Percentiles rank a stretch among this genome's conserved stretches.
phyloP scores from a whole-genome alignment of 2,797 vertebrate species.

The Pogonophryne albipinna region DNA sequence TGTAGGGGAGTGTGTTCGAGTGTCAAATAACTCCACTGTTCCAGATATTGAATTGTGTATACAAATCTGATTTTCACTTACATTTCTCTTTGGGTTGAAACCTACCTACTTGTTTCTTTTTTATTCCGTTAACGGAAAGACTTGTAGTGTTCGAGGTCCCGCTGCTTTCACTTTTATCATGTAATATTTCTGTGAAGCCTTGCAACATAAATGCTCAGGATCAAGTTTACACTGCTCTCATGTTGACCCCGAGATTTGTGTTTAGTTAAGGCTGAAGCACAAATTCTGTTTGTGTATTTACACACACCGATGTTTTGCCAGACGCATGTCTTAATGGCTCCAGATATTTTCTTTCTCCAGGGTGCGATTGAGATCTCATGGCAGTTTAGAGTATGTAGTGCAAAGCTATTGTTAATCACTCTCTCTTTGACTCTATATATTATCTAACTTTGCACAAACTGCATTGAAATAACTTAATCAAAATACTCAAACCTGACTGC shows the following conservation, averaged over 20 bases:
- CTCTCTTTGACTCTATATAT: slow-evolving; percentile 14
- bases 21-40: not conserved
- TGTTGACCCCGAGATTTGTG: not conserved
- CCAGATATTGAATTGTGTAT: not conserved
- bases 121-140: not conserved
- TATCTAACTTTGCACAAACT: slow-evolving; percentile 20
- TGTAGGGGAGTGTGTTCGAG: not conserved
- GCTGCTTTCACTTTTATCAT: slow-evolving; percentile 1
- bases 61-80: not conserved
- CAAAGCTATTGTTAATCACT: slow-evolving; percentile 51
- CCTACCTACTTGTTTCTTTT: not conserved
- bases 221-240: slow-evolving; percentile 1
- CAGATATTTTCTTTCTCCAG: slow-evolving; percentile 62
- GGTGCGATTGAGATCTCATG: slow-evolving; percentile 48
- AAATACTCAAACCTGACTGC: not conserved
- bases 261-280: slow-evolving; percentile 13
- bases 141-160: not conserved
- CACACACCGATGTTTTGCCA: slow-evolving; percentile 54
- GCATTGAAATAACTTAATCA: slow-evolving; percentile 16
- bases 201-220: not conserved
- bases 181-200: slow-evolving; percentile 6
- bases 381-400: slow-evolving; percentile 34
- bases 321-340: slow-evolving; percentile 56
- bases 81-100: not conserved
- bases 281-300: slow-evolving; percentile 45